Conservation (phyloP, 2,888 invertebrate genomes). For the Stenodera caucasica region DNA sequence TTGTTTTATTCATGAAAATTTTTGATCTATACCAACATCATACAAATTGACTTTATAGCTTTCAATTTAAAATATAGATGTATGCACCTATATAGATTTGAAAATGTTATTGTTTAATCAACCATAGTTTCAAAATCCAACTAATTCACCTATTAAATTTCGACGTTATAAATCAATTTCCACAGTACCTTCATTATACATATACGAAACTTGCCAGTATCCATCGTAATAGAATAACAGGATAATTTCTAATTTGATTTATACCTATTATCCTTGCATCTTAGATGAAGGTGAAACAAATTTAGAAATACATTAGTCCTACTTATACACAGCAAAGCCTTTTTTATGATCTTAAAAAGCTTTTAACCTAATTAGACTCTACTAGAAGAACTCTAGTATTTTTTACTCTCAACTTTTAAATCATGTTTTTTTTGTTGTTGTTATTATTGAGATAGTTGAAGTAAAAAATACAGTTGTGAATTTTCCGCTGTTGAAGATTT, state of each 20-base stretch:
- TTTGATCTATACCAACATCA: background rate
- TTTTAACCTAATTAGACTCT: slow-evolving; percentile 30
- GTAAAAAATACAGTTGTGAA: no score
- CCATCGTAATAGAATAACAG: slow-evolving; percentile 41
- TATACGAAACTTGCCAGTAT: slow-evolving; percentile 35
- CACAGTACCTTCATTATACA: slow-evolving; percentile 33
- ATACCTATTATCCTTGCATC: slow-evolving; percentile 35
- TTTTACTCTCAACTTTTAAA: background rate
- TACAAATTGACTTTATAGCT: background rate
- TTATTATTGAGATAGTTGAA: background rate
- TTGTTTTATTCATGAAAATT: background rate
- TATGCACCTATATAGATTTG: no score
- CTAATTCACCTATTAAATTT: slow-evolving; percentile 31
- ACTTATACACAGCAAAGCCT: slow-evolving; percentile 23
- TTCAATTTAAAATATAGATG: no score
- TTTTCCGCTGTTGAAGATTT: background rate
- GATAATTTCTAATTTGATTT: slow-evolving; percentile 44
- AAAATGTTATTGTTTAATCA: no score
- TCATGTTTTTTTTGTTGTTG: no score
- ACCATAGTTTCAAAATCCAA: slow-evolving; percentile 15
- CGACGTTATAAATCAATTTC: slow-evolving; percentile 44
- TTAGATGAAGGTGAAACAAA: slow-evolving; percentile 25
- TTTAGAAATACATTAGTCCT: slow-evolving; percentile 28
- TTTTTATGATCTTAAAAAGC: slow-evolving; percentile 28
- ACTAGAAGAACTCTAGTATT: background rate